Evolutionary conservation across 2,888 invertebrate species (phyloP).

Genomic region (Rugalucina vietnamica): DNA sequence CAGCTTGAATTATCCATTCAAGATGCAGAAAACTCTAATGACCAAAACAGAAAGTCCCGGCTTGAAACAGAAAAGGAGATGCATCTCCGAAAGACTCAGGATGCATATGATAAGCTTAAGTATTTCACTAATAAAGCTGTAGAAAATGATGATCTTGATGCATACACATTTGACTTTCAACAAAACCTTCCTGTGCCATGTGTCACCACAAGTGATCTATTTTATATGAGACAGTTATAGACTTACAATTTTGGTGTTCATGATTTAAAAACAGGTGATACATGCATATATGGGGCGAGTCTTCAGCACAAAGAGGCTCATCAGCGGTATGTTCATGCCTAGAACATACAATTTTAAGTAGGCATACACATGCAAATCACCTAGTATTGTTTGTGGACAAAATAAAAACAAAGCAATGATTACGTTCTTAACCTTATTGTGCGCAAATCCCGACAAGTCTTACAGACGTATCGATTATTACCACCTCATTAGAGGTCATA

Average conservation of each 20-base stretch:
- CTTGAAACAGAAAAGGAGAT: conserved; percentile 27
- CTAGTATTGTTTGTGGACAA: background rate
- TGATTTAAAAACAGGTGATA: conserved; percentile 30
- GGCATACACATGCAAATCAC: background rate
- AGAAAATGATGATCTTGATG: conserved; percentile 12
- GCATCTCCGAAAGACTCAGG: conserved; percentile 7
- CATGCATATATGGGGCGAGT: conserved; percentile 39
- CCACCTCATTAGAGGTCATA: background rate
- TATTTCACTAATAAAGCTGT: background rate
- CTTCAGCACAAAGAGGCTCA: conserved; percentile 30
- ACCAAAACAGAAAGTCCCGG: conserved; percentile 14
- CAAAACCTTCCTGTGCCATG: conserved; percentile 37
- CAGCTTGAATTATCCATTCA: conserved; percentile 16
- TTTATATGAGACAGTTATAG: conserved; percentile 38
- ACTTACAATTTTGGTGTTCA: conserved; percentile 45
- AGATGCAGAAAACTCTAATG: conserved; percentile 8
- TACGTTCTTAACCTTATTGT: background rate
- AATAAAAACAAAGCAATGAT: conserved; percentile 17
- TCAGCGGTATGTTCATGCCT: conserved; percentile 40
- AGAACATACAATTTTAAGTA: conserved; percentile 6
- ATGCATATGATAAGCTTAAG: conserved; percentile 28
- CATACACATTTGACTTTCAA: conserved; percentile 41
- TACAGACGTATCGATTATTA: background rate
- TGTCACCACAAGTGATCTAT: conserved; percentile 17
- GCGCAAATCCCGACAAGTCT: background rate